phyloP scores from a whole-genome alignment of 2,113 vertebrate species.

The Coryphaenoides rupestris region DNA sequence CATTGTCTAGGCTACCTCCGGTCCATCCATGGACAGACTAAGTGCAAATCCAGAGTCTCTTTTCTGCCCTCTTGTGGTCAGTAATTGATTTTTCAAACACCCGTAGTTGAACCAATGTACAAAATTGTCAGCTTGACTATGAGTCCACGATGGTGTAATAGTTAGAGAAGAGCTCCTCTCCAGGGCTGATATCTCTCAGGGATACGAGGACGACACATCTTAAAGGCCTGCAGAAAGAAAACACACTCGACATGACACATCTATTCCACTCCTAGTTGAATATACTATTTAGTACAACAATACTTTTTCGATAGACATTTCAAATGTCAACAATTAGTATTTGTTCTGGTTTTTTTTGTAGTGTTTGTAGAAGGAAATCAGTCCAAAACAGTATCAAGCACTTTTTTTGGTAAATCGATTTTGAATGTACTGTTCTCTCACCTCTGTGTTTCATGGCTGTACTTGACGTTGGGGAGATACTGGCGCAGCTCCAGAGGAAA shows the following conservation, averaged over 20 bases:
- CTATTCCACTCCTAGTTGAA: too few species aligned
- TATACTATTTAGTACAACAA: background rate
- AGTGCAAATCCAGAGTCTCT: too few species aligned
- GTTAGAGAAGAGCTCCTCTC: slow-evolving; percentile 94
- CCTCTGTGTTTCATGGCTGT: slow-evolving; percentile 75
- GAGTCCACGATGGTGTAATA: slow-evolving; percentile 84
- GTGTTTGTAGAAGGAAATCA: too few species aligned
- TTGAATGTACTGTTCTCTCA: slow-evolving; percentile 31
- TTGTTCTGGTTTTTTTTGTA: too few species aligned
- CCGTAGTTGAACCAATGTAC: slow-evolving; percentile 49
- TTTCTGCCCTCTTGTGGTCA: too few species aligned
- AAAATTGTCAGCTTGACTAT: too few species aligned
- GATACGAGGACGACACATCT: slow-evolving; percentile 87
- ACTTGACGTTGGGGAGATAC: slow-evolving; percentile 87
- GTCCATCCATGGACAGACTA: too few species aligned
- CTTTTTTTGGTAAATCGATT: background rate
- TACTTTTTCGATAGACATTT: too few species aligned
- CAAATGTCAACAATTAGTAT: too few species aligned
- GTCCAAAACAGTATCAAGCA: too few species aligned
- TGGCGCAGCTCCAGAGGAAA: slow-evolving; percentile 86
- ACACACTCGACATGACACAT: background rate
- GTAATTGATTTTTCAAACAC: background rate
- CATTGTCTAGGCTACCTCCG: too few species aligned
- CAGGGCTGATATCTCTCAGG: slow-evolving; percentile 79
- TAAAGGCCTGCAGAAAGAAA: slow-evolving; percentile 65